Percentiles rank a stretch among this genome's conserved stretches.
Conservation (phyloP, 2,113 vertebrate species). For the Heterochromis multidens region DNA sequence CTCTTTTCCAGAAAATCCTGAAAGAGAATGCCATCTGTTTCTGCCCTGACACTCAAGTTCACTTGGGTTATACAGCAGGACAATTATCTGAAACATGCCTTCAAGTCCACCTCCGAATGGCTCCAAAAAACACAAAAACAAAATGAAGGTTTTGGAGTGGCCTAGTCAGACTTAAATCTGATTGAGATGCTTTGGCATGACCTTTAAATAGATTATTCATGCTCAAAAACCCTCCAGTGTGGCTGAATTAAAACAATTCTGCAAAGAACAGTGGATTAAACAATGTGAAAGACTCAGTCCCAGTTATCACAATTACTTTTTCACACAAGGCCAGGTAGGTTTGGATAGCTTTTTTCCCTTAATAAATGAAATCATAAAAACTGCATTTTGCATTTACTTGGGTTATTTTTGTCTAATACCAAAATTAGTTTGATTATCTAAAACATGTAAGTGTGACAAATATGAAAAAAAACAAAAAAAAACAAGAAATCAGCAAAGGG, state of each 20-base stretch:
- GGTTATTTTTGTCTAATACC: background rate
- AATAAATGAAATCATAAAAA: too few relatives aligned
- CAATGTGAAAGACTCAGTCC: background rate
- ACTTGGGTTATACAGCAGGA: background rate
- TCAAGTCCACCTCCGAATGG: background rate
- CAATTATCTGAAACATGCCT: background rate
- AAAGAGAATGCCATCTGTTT: background rate
- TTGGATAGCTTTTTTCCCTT: accelerated
- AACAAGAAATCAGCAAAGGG: background rate
- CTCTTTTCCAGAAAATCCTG: background rate
- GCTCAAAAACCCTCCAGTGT: background rate
- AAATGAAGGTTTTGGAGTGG: background rate
- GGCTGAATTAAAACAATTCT: too few relatives aligned
- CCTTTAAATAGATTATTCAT: background rate
- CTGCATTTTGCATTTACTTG: background rate
- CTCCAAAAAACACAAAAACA: background rate
- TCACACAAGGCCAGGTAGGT: background rate
- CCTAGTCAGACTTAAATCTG: background rate
- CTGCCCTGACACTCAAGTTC: background rate
- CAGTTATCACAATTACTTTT: accelerated
- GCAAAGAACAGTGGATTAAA: accelerated
- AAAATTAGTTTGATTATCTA: background rate
- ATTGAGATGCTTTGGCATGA: background rate
- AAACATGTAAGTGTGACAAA: background rate
- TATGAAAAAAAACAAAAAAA: background rate